These are phyloP conservation scores for Noctuana brunneofusca DNA, from an alignment of 2,888 invertebrate genomes.

Conservation along the genomic window DNA sequence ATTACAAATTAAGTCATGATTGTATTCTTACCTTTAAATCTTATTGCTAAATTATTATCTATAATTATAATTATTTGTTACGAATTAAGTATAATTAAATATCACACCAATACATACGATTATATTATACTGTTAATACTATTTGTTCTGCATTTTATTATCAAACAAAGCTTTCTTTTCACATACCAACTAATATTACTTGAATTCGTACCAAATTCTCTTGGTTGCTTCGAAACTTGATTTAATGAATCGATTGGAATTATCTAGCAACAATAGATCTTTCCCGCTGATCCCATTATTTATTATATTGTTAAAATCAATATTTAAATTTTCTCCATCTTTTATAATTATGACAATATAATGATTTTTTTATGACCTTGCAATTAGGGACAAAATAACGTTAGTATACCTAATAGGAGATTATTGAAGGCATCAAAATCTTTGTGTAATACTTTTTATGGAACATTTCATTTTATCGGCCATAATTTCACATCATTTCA, in stretches of 20 bases:
- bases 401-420: too few species aligned
- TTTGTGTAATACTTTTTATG: too few species aligned
- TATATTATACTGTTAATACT: constrained; percentile 40
- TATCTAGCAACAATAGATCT: not conserved
- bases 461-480: too few species aligned
- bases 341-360: too few species aligned
- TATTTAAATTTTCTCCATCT: too few species aligned
- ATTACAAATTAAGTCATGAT: constrained; percentile 28
- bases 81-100: constrained; percentile 52
- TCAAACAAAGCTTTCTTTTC: constrained; percentile 1
- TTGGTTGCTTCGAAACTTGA: not conserved
- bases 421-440: too few species aligned
- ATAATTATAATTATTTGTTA: constrained; percentile 33
- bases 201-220: not conserved
- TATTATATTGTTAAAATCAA: too few species aligned
- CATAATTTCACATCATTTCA: too few species aligned
- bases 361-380: too few species aligned
- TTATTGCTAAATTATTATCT: constrained; percentile 30
- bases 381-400: too few species aligned
- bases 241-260: not conserved
- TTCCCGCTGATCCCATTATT: not conserved
- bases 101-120: constrained; percentile 67
- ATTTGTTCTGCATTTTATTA: constrained; percentile 36
- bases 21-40: constrained; percentile 12
- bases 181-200: not conserved